A percentile compares a stretch with the other conserved stretches of the same genome.
Evolutionary conservation across 2,797 vertebrate genomes (phyloP).

Genomic region (Scomberomorus guttatus): DNA sequence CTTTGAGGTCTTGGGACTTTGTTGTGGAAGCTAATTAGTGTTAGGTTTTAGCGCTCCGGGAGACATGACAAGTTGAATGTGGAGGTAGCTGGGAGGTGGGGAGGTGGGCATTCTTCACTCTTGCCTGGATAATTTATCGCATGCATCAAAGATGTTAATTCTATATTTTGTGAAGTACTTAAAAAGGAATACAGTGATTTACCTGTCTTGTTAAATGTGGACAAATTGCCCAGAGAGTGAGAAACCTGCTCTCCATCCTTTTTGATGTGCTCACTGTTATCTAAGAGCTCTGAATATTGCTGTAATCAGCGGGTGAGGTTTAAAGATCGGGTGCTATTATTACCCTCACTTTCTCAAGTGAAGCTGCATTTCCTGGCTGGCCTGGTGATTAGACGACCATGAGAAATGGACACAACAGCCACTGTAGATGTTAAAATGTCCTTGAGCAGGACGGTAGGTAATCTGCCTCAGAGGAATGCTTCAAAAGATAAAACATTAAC

Average conservation of each 20-base stretch:
- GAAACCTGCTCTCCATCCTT: conserved; percentile 20
- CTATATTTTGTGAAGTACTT: conserved; percentile 37
- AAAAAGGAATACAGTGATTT: conserved; percentile 55
- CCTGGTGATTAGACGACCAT: neutral
- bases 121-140: conserved; percentile 29
- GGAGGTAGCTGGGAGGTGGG: conserved; percentile 13
- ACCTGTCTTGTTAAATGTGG: conserved; percentile 59
- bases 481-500: too few relatives aligned
- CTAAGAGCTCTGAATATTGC: conserved; percentile 35
- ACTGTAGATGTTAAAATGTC: neutral
- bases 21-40: conserved; percentile 64
- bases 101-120: conserved; percentile 7
- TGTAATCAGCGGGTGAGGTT: conserved; percentile 47
- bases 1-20: conserved; percentile 47
- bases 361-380: conserved; percentile 9
- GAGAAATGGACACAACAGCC: conserved; percentile 6
- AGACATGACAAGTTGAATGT: conserved; percentile 24
- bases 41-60: neutral
- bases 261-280: conserved; percentile 54
- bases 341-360: conserved; percentile 14
- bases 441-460: neutral
- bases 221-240: conserved; percentile 59
- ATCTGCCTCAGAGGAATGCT: neutral
- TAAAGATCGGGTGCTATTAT: conserved; percentile 42
- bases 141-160: conserved; percentile 52